Percentiles rank a stretch among this genome's conserved stretches.
Evolutionary conservation across 2,888 invertebrate genomes (phyloP).

Genomic region (Lepidocyrtoides sp.): DNA sequence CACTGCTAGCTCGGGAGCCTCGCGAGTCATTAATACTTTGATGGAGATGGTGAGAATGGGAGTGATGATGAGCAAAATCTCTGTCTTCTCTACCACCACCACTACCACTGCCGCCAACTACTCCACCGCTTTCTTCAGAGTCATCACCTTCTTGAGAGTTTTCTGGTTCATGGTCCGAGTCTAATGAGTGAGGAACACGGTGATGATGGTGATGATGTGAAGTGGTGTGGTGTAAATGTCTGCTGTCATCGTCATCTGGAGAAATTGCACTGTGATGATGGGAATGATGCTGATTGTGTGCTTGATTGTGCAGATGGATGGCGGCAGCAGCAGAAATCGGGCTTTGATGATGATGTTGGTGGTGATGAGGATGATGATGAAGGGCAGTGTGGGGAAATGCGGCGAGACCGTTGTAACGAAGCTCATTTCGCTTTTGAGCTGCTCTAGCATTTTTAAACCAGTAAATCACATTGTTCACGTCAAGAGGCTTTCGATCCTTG

Average conservation of each 20-base stretch:
- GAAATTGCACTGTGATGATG: slow-evolving; percentile 64
- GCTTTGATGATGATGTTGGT: slow-evolving; percentile 49
- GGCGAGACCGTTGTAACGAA: slow-evolving; percentile 86
- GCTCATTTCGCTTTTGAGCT: slow-evolving; percentile 96
- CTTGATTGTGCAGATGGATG: slow-evolving; percentile 71
- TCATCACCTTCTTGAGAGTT: slow-evolving; percentile 73
- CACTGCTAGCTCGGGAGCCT: slow-evolving; percentile 53
- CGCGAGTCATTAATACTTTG: not conserved
- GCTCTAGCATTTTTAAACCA: slow-evolving; percentile 99
- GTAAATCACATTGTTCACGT: slow-evolving; percentile 98
- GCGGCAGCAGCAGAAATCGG: slow-evolving; percentile 29
- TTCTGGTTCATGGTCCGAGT: slow-evolving; percentile 69
- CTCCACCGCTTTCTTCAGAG: slow-evolving; percentile 53
- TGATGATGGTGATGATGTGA: slow-evolving; percentile 66
- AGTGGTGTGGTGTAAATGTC: slow-evolving; percentile 46
- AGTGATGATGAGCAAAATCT: slow-evolving; percentile 56
- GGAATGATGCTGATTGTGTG: slow-evolving; percentile 67
- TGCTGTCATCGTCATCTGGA: slow-evolving; percentile 41
- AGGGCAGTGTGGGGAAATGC: slow-evolving; percentile 87
- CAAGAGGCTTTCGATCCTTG: slow-evolving; percentile 96
- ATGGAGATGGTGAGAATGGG: slow-evolving; percentile 14
- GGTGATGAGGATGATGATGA: slow-evolving; percentile 76
- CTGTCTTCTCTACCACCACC: slow-evolving; percentile 14
- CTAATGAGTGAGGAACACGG: slow-evolving; percentile 62
- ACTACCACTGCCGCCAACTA: too few relatives aligned